Evolutionary conservation across 2,113 vertebrate species (phyloP).

Genomic region (Pyrgilauda ruficollis): DNA sequence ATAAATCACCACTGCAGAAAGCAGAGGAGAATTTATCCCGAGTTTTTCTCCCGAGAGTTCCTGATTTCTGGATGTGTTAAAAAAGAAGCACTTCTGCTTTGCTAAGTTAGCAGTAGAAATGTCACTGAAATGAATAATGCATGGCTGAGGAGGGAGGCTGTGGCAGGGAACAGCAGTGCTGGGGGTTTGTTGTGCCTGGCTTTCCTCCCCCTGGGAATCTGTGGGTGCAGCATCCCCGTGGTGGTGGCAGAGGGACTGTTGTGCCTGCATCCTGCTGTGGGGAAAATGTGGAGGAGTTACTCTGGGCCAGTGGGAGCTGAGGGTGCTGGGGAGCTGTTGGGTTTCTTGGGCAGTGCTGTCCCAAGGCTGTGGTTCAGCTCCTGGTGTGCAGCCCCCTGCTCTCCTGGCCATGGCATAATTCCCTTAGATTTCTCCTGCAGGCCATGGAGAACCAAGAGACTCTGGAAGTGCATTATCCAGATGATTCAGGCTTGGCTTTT

Average conservation of each 20-base stretch:
- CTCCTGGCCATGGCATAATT: fast-evolving
- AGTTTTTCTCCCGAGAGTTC: background rate
- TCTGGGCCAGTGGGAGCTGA: background rate
- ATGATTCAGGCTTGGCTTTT: background rate
- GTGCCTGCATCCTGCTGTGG: background rate
- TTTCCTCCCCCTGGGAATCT: background rate
- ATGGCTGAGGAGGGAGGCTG: background rate
- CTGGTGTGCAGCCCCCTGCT: background rate
- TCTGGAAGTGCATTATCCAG: background rate
- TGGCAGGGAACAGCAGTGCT: background rate
- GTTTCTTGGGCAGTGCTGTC: background rate
- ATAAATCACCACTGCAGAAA: background rate
- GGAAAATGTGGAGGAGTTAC: background rate
- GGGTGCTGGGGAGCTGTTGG: background rate
- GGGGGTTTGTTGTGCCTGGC: background rate
- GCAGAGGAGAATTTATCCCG: background rate
- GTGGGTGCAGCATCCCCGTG: background rate
- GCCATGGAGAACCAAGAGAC: background rate
- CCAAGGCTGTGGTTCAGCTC: background rate
- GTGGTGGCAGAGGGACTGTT: background rate
- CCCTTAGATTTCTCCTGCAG: background rate
- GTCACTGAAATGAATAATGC: fast-evolving
- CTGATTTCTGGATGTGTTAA: fast-evolving
- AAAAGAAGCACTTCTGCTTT: background rate
- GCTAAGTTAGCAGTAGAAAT: background rate